These are phyloP conservation scores for Stenichneumon culpator DNA, from an alignment of 2,888 invertebrate genomes.

Conservation along the genomic window DNA sequence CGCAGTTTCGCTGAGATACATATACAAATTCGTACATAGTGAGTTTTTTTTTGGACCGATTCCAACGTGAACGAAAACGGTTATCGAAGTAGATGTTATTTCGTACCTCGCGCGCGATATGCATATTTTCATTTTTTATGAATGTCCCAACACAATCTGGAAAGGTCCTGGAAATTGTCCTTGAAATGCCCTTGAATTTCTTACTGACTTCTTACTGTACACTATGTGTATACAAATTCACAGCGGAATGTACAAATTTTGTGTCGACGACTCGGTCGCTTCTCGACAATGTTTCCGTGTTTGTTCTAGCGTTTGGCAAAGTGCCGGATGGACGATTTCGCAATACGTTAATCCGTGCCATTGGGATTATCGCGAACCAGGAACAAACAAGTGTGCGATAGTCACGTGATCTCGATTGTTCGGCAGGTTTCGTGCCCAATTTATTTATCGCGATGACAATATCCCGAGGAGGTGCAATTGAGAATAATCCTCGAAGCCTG, in stretches of 20 bases:
- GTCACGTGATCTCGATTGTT: not conserved
- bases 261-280: not conserved
- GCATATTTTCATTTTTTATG: too few species aligned
- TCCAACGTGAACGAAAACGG: too few species aligned
- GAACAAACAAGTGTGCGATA: not conserved
- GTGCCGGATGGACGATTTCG: conserved; percentile 38
- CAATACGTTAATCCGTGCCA: not conserved
- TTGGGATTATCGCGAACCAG: not conserved
- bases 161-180: too few species aligned
- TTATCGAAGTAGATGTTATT: too few species aligned
- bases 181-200: too few species aligned
- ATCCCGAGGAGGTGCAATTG: not conserved
- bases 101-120: too few species aligned
- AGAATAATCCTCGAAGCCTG: not conserved
- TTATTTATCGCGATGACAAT: not conserved
- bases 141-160: too few species aligned
- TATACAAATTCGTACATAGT: too few species aligned
- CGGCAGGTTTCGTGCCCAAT: not conserved
- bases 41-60: too few species aligned
- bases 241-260: conserved; percentile 34
- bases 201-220: too few species aligned
- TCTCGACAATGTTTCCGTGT: conserved; percentile 20
- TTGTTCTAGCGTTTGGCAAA: conserved; percentile 35
- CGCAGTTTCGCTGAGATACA: too few species aligned
- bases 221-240: not conserved